Conservation (phyloP, 2,113 vertebrate genomes). For the Seriola quinqueradiata region DNA sequence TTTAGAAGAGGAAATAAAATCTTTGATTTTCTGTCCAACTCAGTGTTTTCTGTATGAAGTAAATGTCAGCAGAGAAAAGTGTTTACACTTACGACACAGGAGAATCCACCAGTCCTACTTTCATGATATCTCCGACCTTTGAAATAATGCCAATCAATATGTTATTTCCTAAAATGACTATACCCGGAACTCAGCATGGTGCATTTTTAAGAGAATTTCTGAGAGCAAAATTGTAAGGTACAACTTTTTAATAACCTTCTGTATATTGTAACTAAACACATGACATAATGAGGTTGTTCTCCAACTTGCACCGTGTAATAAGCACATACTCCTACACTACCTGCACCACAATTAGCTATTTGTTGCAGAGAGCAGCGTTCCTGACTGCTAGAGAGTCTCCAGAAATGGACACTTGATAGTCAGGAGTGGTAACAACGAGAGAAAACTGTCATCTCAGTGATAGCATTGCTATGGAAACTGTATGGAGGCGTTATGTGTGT, state of each 20-base stretch:
- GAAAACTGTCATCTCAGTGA: constrained; percentile 69
- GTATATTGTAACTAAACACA: constrained; percentile 9
- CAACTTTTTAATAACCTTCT: constrained; percentile 31
- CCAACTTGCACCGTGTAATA: constrained; percentile 43
- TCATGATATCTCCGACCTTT: neutral
- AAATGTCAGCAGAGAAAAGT: neutral
- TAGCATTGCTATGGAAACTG: constrained; percentile 82
- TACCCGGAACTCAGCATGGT: neutral
- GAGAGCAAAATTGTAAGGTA: neutral
- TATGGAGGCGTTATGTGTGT: constrained; percentile 79
- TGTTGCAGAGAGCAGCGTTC: constrained; percentile 64
- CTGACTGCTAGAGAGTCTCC: constrained; percentile 72
- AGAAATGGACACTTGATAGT: constrained; percentile 80
- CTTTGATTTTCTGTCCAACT: neutral
- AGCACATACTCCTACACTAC: constrained; percentile 65
- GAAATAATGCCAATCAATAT: neutral
- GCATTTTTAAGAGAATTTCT: neutral
- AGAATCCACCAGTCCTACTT: neutral
- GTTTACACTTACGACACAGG: neutral
- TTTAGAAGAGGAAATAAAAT: constrained; percentile 18
- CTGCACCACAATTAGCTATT: constrained; percentile 66
- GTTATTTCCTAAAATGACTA: neutral
- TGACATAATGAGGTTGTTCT: constrained; percentile 46
- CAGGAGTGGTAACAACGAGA: constrained; percentile 73
- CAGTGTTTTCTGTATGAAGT: neutral